phyloP scores from a whole-genome alignment of 2,113 vertebrate genomes.

The Scytalopus superciliaris region DNA sequence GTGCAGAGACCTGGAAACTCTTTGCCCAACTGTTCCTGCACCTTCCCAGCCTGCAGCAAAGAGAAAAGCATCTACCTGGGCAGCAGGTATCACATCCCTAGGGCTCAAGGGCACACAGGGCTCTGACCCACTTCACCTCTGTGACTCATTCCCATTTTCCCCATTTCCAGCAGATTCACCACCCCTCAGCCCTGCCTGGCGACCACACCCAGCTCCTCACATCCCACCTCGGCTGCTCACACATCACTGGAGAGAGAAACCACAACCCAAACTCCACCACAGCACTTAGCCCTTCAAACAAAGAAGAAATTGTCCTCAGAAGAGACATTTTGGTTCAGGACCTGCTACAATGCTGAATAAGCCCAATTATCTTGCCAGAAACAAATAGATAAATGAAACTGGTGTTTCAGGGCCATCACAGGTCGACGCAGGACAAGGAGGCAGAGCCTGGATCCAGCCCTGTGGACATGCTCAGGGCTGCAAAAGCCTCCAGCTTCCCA shows the following conservation, averaged over 20 bases:
- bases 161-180: fast-evolving
- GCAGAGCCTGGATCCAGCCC: neutral
- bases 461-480: neutral
- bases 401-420: neutral
- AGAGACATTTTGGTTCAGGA: neutral
- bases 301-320: fast-evolving
- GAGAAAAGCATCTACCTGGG: neutral
- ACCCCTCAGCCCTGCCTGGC: fast-evolving
- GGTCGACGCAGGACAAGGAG: fast-evolving
- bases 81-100: fast-evolving
- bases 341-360: neutral
- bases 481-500: neutral
- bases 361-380: fast-evolving
- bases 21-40: fast-evolving
- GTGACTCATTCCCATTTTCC: neutral
- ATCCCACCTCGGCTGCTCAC: neutral
- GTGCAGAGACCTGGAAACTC: neutral
- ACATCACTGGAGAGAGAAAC: fast-evolving
- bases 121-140: fast-evolving
- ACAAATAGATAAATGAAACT: fast-evolving
- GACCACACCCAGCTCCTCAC: fast-evolving
- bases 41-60: neutral
- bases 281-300: fast-evolving
- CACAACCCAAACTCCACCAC: neutral
- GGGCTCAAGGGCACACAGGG: neutral